These are phyloP conservation scores for Mormyrops attenuatus DNA, from an alignment of 2,797 vertebrate species.

Conservation along the genomic window DNA sequence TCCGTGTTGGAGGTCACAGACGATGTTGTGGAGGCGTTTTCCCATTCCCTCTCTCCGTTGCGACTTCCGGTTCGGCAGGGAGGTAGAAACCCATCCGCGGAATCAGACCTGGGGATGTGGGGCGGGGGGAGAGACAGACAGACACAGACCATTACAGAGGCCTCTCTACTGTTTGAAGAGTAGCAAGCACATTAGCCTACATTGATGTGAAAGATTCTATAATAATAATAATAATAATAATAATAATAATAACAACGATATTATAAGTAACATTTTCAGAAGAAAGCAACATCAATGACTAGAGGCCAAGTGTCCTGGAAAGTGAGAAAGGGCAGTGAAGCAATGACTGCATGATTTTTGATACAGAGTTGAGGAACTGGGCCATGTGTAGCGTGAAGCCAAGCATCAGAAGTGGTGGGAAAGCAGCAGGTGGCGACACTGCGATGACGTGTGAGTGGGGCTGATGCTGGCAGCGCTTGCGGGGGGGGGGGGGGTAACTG, in stretches of 20 bases:
- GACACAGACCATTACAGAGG: conserved; percentile 21
- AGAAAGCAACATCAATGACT: not conserved
- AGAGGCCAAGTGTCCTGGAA: not conserved
- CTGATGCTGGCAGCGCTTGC: not conserved
- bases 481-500: not conserved
- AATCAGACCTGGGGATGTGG: conserved; percentile 74
- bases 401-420: not conserved
- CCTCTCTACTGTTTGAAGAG: not conserved
- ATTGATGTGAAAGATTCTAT: not conserved
- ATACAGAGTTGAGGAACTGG: not conserved
- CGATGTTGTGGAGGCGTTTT: conserved; percentile 92
- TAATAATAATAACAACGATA: not conserved
- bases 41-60: conserved; percentile 97
- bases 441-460: not conserved
- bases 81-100: conserved; percentile 87
- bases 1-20: conserved; percentile 92
- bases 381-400: not conserved
- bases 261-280: not conserved
- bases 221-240: not conserved
- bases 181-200: not conserved
- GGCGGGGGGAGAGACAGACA: not conserved
- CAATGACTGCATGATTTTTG: not conserved
- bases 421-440: not conserved
- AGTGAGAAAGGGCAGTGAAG: not conserved
- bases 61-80: conserved; percentile 84